Evolutionary conservation across 2,113 vertebrate species (phyloP), one percentile per base, ranked within the genome.

Genomic region (Spizaetus ornatus): DNA sequence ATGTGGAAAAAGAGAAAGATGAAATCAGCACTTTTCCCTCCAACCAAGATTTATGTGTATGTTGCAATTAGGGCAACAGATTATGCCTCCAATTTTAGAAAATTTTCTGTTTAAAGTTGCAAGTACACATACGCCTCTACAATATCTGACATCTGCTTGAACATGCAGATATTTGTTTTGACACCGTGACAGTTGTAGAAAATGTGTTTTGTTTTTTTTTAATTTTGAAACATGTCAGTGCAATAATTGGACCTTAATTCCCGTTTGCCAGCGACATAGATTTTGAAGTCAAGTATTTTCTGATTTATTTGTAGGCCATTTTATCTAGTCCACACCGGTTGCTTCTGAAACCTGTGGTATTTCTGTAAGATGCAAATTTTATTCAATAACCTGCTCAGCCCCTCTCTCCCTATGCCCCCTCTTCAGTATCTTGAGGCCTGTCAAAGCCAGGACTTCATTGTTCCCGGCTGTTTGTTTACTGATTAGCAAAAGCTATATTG

Each of bases 131-230:
- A 88, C 0, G 63, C 72, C 52, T 95, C 79, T 97, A 45, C 93
- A 93, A 50, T 91, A 86, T 73, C 76, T 96, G 93, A 96, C 82
- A 96, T 93, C 81, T 97, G 92, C 82, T 97, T 29, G 27, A 86
- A 86, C 50, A 91, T 89, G 91, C 38, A 97, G 97, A 89, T 97
- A 94, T 76, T 97, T 97, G 89, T 98, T 98, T 97, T 66, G 65
- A 97, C 96, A 93, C 58, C 40, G 25, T 95, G 93, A 96, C 43
- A 82, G 86, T 85, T 95, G 78, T 74, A 94, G 91, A 93, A 79
- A 85, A 80, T 86, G 38, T 53, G 26, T 36, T 56, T 11, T 82
- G 40, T 11, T 50, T 66, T 82, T 93, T 93, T 84, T 65, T 67
- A 53, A 58, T 86, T 95, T 92, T 91, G 26, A 89, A 97, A 95